Conservation (phyloP, 1,140 invertebrate genomes). For the Philaenus spumarius region DNA sequence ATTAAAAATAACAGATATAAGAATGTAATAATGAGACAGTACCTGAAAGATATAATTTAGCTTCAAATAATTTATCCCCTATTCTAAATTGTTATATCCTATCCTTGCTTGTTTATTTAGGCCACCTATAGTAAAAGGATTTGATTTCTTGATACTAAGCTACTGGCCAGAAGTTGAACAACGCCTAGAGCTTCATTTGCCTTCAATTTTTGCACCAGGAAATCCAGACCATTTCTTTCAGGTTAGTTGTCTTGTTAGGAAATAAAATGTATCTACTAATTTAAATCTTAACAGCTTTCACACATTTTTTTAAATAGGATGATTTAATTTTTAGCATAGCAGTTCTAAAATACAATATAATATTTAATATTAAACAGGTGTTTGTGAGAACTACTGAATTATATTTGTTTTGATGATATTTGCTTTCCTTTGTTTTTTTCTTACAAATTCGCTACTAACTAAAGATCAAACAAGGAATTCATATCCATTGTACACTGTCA, state of each 20-base stretch:
- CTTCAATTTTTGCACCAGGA: constrained; percentile 82
- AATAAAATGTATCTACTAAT: neutral
- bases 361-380: constrained; percentile 8
- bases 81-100: too few species aligned
- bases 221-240: constrained; percentile 82
- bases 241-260: constrained; percentile 43
- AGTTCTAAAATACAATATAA: neutral
- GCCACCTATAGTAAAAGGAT: constrained; percentile 53
- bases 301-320: neutral
- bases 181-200: constrained; percentile 65
- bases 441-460: too few species aligned
- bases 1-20: too few species aligned
- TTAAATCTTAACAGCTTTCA: neutral
- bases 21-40: too few species aligned
- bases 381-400: too few species aligned
- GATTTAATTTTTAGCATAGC: neutral
- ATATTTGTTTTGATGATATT: too few species aligned
- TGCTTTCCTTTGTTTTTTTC: too few species aligned
- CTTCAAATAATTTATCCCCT: too few species aligned
- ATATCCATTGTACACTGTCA: too few species aligned
- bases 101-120: constrained; percentile 33
- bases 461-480: too few species aligned
- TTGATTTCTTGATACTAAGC: constrained; percentile 81
- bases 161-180: constrained; percentile 82
- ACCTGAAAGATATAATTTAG: too few species aligned